Percentiles rank a stretch among this genome's conserved stretches.
Evolutionary conservation across 1,140 invertebrate genomes (phyloP).

Genomic region (Pygmarrhopalites habei): DNA sequence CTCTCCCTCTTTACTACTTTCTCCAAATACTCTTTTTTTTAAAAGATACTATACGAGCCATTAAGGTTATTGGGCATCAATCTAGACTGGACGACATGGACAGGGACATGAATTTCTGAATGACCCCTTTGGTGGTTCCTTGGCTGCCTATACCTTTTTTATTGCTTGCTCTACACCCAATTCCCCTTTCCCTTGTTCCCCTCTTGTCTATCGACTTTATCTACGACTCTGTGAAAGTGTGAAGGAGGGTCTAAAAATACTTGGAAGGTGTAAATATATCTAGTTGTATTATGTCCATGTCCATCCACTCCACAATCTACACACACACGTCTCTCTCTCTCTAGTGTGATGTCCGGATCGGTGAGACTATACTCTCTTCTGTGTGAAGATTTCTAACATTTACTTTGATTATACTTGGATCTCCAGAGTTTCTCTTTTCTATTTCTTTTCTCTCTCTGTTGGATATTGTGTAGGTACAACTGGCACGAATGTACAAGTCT

Average conservation of each 20-base stretch:
- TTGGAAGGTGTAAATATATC: not conserved
- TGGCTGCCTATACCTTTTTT: conserved; percentile 6
- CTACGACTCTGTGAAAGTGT: not conserved
- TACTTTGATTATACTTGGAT: conserved; percentile 22
- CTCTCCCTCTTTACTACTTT: too few species aligned
- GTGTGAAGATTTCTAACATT: conserved; percentile 18
- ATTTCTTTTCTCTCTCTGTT: not conserved
- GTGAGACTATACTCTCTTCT: too few species aligned
- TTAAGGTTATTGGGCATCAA: conserved; percentile 34
- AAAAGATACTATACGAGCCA: conserved; percentile 7
- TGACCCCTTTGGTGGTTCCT: conserved; percentile 19
- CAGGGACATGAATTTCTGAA: conserved; percentile 18
- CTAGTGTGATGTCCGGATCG: not conserved
- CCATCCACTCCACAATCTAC: not conserved
- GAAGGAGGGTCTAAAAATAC: too few species aligned
- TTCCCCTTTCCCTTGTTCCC: not conserved
- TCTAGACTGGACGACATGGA: conserved; percentile 11
- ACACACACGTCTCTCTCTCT: not conserved
- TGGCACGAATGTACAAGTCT: not conserved
- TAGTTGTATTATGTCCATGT: not conserved
- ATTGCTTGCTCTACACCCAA: not conserved
- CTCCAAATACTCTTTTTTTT: not conserved
- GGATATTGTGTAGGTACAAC: not conserved
- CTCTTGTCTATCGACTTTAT: too few species aligned
- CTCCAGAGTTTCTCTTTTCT: not conserved